Evolutionary conservation across 2,113 vertebrate genomes (phyloP), one percentile per base, ranked within the genome.

Genomic region (Chaenogobius annularis): DNA sequence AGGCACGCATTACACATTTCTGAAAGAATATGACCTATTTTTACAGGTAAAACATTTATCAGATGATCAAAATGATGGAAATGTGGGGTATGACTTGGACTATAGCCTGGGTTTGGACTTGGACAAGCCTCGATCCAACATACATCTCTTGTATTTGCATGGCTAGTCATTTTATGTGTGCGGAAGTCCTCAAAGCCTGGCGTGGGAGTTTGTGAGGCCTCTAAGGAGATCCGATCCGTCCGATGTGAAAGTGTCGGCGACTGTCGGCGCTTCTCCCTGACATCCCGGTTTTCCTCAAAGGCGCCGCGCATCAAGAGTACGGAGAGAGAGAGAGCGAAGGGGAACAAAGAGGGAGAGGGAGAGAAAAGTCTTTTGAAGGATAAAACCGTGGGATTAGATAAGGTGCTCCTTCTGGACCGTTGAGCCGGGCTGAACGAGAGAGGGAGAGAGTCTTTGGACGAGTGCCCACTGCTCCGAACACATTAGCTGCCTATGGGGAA

Each of bases 371-470:
- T 91, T 93, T 92, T 93, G 89, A 92, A 91, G 91, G 89, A 91
- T 93, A 92, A 58, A 92, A 92, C 86, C 87, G 54, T 64, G 82
- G 90, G 89, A 93, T 93, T 93, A 92, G 91, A 91, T 89, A 87
- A 88, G 90, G 85, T 87, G 77, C 83, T 90, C 87, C 90, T 93
- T 84, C 90, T 89, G 88, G 92, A 89, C 88, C 79, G 81, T 71
- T 86, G 85, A 89, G 88, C 84, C 74, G 48, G 55, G 59, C 58
- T 72, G 55, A 58, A 26, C 20, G 55, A 26, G 55, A 72, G 56
- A 73, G 74, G 77, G 76, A 83, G 69, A 17, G 80, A 61, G 71
- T 58, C 70, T 67, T 74, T 52, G 67, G 31, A 73, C 66, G 71
- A 74, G 78, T 83, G 78, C 82, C 86, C 82, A 79, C 74, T 89